Conservation (phyloP, 1,140 invertebrate species). For the Achatina immaculata region DNA sequence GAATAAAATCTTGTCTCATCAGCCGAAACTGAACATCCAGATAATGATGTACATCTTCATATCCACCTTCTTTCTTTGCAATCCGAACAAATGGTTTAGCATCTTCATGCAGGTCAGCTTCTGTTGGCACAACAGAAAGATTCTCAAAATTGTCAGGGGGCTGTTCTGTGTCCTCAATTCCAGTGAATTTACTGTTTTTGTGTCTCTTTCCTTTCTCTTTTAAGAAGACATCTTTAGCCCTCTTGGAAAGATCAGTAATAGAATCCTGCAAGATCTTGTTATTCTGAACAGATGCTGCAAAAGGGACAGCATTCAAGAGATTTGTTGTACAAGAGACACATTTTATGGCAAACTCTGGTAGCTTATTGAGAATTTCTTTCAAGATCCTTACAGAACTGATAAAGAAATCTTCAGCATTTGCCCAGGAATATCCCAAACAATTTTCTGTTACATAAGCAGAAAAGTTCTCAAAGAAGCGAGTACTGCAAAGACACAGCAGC, state of each 20-base stretch:
- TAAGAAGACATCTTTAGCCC: not conserved
- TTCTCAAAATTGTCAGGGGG: slow-evolving; percentile 65
- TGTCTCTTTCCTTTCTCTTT: not conserved
- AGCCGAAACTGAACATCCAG: slow-evolving; percentile 83
- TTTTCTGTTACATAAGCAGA: not conserved
- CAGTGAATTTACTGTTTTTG: not conserved
- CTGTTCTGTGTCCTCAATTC: slow-evolving; percentile 13
- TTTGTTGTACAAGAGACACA: not conserved
- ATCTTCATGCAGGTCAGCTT: slow-evolving; percentile 54
- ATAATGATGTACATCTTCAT: slow-evolving; percentile 77
- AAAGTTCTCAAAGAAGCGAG: slow-evolving; percentile 15
- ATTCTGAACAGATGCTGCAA: not conserved
- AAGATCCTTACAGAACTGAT: not conserved
- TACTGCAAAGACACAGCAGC: not conserved
- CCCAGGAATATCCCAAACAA: not conserved
- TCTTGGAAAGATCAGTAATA: not conserved
- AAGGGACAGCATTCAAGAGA: not conserved
- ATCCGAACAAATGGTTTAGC: slow-evolving; percentile 64
- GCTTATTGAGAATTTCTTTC: not conserved
- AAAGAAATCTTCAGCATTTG: slow-evolving; percentile 4
- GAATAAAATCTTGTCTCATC: slow-evolving; percentile 79
- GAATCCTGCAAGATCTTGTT: not conserved
- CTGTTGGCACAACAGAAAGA: slow-evolving; percentile 59
- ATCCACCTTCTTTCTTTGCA: slow-evolving; percentile 32
- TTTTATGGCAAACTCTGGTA: not conserved